Conservation (phyloP, 2,113 vertebrate genomes). For the Seriola dumerili region DNA sequence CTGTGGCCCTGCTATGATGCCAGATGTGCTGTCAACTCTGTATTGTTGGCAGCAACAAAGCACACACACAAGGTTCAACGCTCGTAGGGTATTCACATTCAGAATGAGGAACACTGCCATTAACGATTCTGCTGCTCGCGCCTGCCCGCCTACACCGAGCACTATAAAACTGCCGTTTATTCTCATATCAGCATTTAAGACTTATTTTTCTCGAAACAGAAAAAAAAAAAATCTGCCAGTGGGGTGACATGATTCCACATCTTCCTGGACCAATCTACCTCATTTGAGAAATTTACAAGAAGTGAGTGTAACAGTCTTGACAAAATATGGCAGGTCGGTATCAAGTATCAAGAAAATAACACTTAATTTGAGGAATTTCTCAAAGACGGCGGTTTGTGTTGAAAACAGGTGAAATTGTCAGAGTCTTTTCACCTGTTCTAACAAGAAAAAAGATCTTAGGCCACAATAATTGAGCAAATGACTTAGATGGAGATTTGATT, state of each 20-base stretch:
- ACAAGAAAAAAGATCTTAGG: not conserved
- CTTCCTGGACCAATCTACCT: not conserved
- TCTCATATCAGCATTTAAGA: conserved; percentile 24
- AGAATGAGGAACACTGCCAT: conserved; percentile 45
- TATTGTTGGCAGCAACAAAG: conserved; percentile 79
- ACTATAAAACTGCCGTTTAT: conserved; percentile 27
- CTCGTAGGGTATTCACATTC: conserved; percentile 65
- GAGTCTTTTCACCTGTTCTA: not conserved
- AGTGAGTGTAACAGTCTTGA: not conserved
- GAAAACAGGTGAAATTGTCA: not conserved
- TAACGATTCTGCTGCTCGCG: conserved; percentile 40
- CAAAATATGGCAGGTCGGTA: not conserved
- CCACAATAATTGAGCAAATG: conserved; percentile 4
- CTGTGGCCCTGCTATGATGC: conserved; percentile 64
- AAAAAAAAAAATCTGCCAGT: not conserved
- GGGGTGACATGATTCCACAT: conserved; percentile 2
- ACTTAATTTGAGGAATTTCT: conserved; percentile 4
- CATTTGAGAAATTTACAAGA: conserved; percentile 39
- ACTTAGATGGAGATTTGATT: conserved; percentile 20
- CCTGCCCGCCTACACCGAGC: conserved; percentile 30
- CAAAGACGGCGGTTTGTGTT: not conserved
- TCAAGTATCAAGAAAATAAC: conserved; percentile 8
- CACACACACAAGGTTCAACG: conserved; percentile 52
- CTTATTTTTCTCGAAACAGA: conserved; percentile 25
- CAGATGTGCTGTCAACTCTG: conserved; percentile 80